Base-by-base conservation (phyloP, 1,140 invertebrate species). In the Marisa cornuarietis region DNA sequence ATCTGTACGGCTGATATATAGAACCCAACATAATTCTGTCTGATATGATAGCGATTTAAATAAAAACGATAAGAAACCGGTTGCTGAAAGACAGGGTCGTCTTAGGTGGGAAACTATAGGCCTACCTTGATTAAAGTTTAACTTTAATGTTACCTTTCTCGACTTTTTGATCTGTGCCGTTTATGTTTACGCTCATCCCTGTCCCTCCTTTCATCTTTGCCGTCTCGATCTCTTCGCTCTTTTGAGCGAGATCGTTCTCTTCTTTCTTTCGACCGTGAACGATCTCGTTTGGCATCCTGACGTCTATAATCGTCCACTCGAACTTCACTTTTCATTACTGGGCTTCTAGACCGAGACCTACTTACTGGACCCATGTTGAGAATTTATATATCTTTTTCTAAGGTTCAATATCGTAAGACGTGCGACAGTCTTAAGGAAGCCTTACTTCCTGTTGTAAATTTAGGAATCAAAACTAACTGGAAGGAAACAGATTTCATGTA, bases 301-400 rank as follows among this genome's bases (percentile, higher is more conserved):
- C 74, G 62, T 49, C 62, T 54, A 24, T 14, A 76, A 42, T 76
- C 74, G 42, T 76, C 74, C 62, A 66, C 51, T 11, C 74, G 31
- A 51, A 76, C 26, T 76, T 76, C 74, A 66, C 74, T 76, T 66
- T 76, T 81, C 63, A 73, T 78, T 0, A 83, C 51, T 24, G 84
- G 84, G 65, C 82, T 83, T 52, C 82, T 81, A 22, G 84, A 85
- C 14, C 82, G 66, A 51, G 84, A 85, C 14, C 84, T 54, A 54
- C 65, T 74, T 10, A 78, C 76, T 75, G 82, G 84, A 22, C 79
- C 75, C 84, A 85, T 85, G 11, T 16, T n/a, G 69, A 5, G 26
- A 20, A 18, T 52, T 51, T 22, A 75, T 65, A 63, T 62, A 74
- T 51, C 5, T 65, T 42, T 22, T 20, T 24, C 22, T 13, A 7